Percentiles rank a stretch among this genome's conserved stretches.
These are phyloP conservation scores for Melanostoma mellinum DNA, from an alignment of 2,888 invertebrate species.

Conservation along the genomic window DNA sequence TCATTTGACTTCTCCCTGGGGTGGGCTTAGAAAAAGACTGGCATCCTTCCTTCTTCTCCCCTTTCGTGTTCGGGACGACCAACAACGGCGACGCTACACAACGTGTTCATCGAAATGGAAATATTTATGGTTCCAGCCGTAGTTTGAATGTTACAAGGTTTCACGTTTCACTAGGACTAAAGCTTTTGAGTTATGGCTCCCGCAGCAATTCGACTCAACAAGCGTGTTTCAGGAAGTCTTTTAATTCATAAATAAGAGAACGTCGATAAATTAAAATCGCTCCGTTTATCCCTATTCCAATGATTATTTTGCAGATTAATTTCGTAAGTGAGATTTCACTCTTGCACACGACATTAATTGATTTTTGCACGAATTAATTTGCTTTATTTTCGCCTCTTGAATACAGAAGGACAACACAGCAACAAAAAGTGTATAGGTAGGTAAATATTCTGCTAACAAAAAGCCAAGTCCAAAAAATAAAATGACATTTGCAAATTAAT, in stretches of 20 bases:
- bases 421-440: neutral
- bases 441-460: neutral
- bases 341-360: constrained; percentile 62
- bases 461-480: constrained; percentile 30
- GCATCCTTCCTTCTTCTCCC: constrained; percentile 26
- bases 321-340: constrained; percentile 54
- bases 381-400: constrained; percentile 59
- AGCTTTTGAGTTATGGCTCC: constrained; percentile 20
- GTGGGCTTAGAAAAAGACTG: constrained; percentile 33
- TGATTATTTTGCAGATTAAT: constrained; percentile 47
- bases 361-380: constrained; percentile 67
- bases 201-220: constrained; percentile 36
- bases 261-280: constrained; percentile 19
- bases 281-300: neutral
- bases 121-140: constrained; percentile 66
- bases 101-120: constrained; percentile 59
- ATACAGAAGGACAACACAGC: constrained; percentile 15
- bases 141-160: constrained; percentile 39
- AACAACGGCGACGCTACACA: neutral
- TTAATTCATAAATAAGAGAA: constrained; percentile 11
- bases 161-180: constrained; percentile 16
- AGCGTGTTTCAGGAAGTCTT: constrained; percentile 18
- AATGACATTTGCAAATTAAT: constrained; percentile 72
- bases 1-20: constrained; percentile 50
- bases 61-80: neutral